Conservation (phyloP, 2,113 vertebrate species). For the Ictalurus punctatus region DNA sequence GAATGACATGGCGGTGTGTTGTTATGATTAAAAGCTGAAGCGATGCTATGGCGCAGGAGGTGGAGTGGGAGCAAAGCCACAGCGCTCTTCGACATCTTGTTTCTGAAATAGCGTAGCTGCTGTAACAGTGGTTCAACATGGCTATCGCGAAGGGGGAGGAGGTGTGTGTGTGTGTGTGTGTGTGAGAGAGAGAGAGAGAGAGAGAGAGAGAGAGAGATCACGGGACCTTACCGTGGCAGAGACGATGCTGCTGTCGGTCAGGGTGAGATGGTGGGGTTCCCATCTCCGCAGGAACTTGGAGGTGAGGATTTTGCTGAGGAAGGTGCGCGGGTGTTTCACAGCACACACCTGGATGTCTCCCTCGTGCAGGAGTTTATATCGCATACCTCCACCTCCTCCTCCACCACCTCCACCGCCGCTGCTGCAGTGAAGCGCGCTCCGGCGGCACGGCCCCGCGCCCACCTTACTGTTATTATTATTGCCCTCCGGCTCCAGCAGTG, state of each 20-base stretch:
- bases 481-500: conserved; percentile 83
- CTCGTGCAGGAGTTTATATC: conserved; percentile 96
- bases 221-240: conserved; percentile 87
- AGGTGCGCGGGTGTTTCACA: conserved; percentile 93
- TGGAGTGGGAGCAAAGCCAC: neutral
- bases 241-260: conserved; percentile 88
- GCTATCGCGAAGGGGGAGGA: neutral
- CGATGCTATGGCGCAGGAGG: neutral
- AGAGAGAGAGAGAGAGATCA: neutral
- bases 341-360: conserved; percentile 99
- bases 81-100: conserved; percentile 20
- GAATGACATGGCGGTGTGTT: neutral
- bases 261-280: conserved; percentile 95
- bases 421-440: conserved; percentile 83
- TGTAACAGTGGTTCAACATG: conserved; percentile 25
- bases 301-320: conserved; percentile 98
- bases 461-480: conserved; percentile 77
- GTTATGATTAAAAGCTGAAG: neutral
- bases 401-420: neutral
- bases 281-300: conserved; percentile 94
- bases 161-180: neutral
- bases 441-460: conserved; percentile 86
- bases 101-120: conserved; percentile 13
- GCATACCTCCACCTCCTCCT: conserved; percentile 68
- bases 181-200: neutral